Evolutionary conservation across 2,888 invertebrate genomes (phyloP).

Genomic region (Tipula helvola): DNA sequence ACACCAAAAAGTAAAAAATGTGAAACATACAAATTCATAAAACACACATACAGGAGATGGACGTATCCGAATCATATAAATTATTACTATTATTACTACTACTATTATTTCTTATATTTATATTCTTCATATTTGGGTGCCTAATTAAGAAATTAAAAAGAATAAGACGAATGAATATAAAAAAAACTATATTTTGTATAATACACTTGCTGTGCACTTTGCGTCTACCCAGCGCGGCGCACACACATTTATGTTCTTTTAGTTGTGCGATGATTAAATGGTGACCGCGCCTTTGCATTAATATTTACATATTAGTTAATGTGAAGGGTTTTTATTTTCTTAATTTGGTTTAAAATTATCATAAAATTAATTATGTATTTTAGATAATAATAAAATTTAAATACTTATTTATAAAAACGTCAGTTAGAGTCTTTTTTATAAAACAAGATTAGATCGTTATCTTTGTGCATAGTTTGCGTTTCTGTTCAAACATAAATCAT

Average conservation of each 20-base stretch:
- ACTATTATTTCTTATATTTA: background rate
- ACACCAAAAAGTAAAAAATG: background rate
- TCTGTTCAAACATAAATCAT: background rate
- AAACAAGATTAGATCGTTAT: background rate
- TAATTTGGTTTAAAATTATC: background rate
- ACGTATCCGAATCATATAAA: constrained; percentile 4
- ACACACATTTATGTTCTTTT: background rate
- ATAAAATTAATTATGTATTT: background rate
- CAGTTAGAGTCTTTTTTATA: background rate
- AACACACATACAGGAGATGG: background rate
- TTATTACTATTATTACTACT: background rate
- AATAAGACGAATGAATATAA: background rate
- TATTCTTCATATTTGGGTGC: background rate
- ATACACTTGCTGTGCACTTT: background rate
- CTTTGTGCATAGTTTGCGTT: background rate
- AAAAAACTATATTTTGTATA: background rate
- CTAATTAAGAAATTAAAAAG: background rate
- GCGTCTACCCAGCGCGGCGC: background rate
- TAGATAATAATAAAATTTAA: background rate
- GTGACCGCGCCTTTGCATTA: background rate
- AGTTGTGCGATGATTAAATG: background rate
- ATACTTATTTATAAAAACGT: background rate
- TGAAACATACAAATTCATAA: background rate
- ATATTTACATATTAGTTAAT: background rate
- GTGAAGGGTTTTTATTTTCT: background rate